phyloP scores from a whole-genome alignment of 2,888 invertebrate genomes.

The Drosophila fungiperda region DNA sequence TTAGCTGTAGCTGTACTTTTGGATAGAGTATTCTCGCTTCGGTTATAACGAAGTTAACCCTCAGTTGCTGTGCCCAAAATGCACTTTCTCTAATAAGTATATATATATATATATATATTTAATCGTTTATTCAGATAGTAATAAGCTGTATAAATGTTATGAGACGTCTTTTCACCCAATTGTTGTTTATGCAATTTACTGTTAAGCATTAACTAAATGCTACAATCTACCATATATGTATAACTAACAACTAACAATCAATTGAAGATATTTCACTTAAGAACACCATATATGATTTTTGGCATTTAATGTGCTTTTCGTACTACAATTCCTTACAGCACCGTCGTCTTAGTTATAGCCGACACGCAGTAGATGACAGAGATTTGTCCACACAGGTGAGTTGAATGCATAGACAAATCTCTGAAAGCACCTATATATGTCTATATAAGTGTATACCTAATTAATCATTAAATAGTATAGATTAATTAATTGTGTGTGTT shows the following conservation, averaged over 20 bases:
- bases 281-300: conserved; percentile 37
- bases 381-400: conserved; percentile 92
- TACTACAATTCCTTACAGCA: conserved; percentile 88
- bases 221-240: conserved; percentile 3
- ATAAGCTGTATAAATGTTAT: conserved; percentile 70
- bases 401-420: conserved; percentile 62
- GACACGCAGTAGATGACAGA: conserved; percentile 95
- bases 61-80: conserved; percentile 19
- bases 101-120: conserved; percentile 5
- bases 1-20: conserved; percentile 5
- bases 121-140: conserved; percentile 32
- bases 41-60: conserved; percentile 30
- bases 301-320: conserved; percentile 52
- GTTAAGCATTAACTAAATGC: conserved; percentile 33
- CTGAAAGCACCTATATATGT: conserved; percentile 46
- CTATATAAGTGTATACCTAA: conserved; percentile 5
- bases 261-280: conserved; percentile 25
- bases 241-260: not conserved
- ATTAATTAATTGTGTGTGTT: not conserved
- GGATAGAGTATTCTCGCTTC: conserved; percentile 39
- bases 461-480: not conserved
- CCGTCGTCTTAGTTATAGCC: conserved; percentile 94
- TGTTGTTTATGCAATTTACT: conserved; percentile 58
- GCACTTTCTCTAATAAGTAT: conserved; percentile 29
- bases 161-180: conserved; percentile 53